These are phyloP conservation scores for Tanytarsus gracilentus DNA, from an alignment of 2,888 invertebrate genomes.

Conservation along the genomic window DNA sequence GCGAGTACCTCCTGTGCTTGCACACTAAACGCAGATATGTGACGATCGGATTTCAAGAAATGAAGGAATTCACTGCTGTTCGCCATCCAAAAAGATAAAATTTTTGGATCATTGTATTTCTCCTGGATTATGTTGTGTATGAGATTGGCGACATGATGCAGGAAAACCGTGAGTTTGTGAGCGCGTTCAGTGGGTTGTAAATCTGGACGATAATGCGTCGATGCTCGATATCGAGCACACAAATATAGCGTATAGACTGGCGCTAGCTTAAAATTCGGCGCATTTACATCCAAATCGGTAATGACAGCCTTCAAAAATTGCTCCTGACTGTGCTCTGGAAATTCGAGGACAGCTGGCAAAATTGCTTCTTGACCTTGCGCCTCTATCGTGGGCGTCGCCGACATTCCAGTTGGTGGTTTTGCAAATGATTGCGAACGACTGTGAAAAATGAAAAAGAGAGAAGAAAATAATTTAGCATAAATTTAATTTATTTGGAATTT, in stretches of 20 bases:
- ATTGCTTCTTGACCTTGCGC: slow-evolving; percentile 75
- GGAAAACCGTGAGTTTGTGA: slow-evolving; percentile 77
- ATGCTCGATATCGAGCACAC: slow-evolving; percentile 85
- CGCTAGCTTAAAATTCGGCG: slow-evolving; percentile 87
- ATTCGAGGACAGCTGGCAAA: slow-evolving; percentile 88
- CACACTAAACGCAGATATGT: slow-evolving; percentile 83
- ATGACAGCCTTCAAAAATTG: slow-evolving; percentile 82
- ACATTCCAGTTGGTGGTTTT: slow-evolving; percentile 21
- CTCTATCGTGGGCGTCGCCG: slow-evolving; percentile 25
- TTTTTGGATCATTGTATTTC: slow-evolving; percentile 74
- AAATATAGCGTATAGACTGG: slow-evolving; percentile 96
- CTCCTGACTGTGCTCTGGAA: slow-evolving; percentile 90
- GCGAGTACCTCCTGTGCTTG: slow-evolving; percentile 90
- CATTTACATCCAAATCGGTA: slow-evolving; percentile 77
- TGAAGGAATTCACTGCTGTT: slow-evolving; percentile 94
- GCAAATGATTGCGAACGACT: slow-evolving; percentile 21
- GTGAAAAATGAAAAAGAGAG: background rate
- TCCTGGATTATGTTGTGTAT: slow-evolving; percentile 80
- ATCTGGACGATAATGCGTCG: slow-evolving; percentile 89
- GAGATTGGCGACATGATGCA: slow-evolving; percentile 83
- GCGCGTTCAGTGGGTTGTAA: slow-evolving; percentile 85
- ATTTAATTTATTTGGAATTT: background rate
- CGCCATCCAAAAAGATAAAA: slow-evolving; percentile 93
- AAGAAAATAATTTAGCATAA: background rate
- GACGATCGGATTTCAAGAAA: slow-evolving; percentile 90